These are phyloP conservation scores for Eleginops maclovinus DNA, from an alignment of 2,113 vertebrate genomes.

Conservation along the genomic window DNA sequence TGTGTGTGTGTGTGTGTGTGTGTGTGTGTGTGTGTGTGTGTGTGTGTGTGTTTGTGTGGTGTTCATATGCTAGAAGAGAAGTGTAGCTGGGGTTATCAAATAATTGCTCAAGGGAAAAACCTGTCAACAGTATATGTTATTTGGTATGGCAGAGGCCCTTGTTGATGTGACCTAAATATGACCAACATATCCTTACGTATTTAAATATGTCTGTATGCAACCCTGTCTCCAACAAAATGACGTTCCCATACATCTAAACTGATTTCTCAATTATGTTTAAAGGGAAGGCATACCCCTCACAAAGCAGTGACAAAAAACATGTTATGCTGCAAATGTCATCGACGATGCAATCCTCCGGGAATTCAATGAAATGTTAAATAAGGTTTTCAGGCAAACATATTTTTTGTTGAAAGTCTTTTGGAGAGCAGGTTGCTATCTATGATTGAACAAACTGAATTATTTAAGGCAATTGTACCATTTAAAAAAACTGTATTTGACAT, in stretches of 20 bases:
- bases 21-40: not conserved
- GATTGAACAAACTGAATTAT: not conserved
- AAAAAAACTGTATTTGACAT: not conserved
- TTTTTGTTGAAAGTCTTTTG: no score
- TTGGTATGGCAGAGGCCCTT: not conserved
- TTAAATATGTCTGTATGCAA: not conserved
- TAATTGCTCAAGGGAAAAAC: conserved; percentile 1
- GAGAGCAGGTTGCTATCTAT: no score
- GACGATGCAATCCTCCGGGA: no score
- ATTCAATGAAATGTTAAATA: no score
- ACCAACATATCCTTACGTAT: not conserved
- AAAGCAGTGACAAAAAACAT: no score
- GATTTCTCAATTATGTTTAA: no score
- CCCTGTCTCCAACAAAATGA: no score
- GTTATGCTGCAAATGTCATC: no score
- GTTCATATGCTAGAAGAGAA: not conserved
- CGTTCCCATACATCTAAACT: no score
- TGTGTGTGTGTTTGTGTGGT: not conserved
- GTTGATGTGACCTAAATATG: not conserved
- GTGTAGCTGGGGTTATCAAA: conserved; percentile 32
- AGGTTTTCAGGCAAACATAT: no score
- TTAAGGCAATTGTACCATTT: not conserved
- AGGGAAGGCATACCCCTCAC: no score
- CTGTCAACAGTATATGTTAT: conserved; percentile 3
- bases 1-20: not conserved